A percentile compares a stretch with the other conserved stretches of the same genome.
phyloP scores from a whole-genome alignment of 2,113 vertebrate species.

The Bambusicola thoracicus region DNA sequence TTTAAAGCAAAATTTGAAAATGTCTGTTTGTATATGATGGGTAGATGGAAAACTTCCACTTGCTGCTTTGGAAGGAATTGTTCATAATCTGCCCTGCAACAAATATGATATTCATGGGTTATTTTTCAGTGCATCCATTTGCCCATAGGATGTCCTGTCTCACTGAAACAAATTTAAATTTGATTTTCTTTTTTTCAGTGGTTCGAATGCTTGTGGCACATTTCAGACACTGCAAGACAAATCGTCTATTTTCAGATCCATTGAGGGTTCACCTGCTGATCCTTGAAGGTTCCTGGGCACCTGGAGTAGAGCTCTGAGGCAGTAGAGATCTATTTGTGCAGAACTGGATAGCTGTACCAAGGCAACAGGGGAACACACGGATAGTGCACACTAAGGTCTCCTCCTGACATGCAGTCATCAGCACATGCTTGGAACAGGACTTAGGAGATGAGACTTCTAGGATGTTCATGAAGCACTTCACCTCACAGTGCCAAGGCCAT shows the following conservation, averaged over 20 bases:
- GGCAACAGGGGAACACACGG: no score
- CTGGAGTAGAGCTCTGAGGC: accelerated
- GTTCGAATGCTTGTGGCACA: not conserved
- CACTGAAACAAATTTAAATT: not conserved
- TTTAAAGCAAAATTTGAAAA: not conserved
- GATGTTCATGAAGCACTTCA: accelerated
- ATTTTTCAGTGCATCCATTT: not conserved
- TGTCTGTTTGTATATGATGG: not conserved
- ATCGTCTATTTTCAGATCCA: not conserved
- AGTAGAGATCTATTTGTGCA: accelerated
- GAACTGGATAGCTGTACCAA: not conserved
- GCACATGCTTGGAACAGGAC: accelerated
- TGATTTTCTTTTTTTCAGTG: not conserved
- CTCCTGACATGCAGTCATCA: not conserved
- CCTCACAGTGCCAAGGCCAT: accelerated
- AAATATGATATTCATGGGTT: not conserved
- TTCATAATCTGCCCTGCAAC: not conserved
- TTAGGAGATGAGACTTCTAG: accelerated
- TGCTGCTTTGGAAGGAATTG: not conserved
- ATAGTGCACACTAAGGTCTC: accelerated
- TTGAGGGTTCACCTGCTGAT: not conserved
- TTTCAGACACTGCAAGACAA: not conserved
- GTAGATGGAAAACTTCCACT: not conserved
- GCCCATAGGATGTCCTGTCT: not conserved
- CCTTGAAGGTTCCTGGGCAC: not conserved